Evolutionary conservation across 92 coral and sea anemone species (phyloP).

Genomic region (Virgularia gustaviana): DNA sequence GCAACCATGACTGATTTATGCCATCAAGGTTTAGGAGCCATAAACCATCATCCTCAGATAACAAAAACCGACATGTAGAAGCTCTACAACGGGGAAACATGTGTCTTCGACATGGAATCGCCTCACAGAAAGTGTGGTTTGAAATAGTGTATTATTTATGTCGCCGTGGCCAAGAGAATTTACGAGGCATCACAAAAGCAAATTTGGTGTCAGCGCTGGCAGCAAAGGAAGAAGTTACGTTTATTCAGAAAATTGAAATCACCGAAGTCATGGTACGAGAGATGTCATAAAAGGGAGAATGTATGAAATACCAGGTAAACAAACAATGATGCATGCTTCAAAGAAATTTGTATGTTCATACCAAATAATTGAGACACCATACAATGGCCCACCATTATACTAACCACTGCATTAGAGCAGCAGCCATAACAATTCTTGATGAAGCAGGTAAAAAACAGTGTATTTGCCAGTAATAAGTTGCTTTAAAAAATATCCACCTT

Average conservation of each 20-base stretch:
- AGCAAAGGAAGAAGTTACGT: background rate
- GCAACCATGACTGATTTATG: background rate
- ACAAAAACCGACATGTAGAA: background rate
- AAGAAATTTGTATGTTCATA: too few species aligned
- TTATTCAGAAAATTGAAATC: too few species aligned
- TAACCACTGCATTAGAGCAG: conserved; percentile 9
- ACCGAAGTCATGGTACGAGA: too few species aligned
- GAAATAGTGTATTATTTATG: background rate
- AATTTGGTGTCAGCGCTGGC: background rate
- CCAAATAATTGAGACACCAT: too few species aligned
- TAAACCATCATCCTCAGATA: background rate
- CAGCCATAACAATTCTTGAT: background rate
- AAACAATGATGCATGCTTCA: too few species aligned
- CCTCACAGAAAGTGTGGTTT: background rate
- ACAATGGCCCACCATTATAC: background rate
- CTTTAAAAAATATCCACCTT: too few species aligned
- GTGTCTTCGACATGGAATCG: background rate
- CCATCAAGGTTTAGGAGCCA: background rate
- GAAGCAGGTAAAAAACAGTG: too few species aligned
- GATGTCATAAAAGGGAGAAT: too few species aligned
- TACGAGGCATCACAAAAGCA: background rate
- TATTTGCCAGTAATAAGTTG: too few species aligned
- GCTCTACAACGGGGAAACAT: conserved; percentile 1
- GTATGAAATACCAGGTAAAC: too few species aligned
- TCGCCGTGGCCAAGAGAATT: conserved; percentile 10